Percentiles rank a stretch among this genome's conserved stretches.
Evolutionary conservation across 35 echinoderm and acorn worm genomes (phyloP).

Genomic region (Strongylocentrotus purpuratus): DNA sequence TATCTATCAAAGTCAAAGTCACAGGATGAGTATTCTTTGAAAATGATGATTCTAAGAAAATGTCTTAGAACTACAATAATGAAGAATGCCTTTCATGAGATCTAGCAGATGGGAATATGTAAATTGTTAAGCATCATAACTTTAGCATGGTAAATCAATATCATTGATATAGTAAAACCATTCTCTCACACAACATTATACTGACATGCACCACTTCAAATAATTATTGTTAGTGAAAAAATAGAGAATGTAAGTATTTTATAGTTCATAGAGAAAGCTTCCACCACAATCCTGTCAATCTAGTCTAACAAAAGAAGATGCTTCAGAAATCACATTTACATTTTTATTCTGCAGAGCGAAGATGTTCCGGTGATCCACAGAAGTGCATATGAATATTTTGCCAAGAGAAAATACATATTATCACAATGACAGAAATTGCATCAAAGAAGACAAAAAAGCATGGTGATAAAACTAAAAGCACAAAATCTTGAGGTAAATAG

Average conservation of each 20-base stretch:
- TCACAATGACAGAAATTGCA: background rate
- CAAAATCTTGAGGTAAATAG: no score
- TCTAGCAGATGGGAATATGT: no score
- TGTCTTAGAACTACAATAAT: no score
- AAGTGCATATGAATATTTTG: background rate
- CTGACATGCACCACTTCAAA: background rate
- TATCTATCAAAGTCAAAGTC: no score
- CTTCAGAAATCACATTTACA: constrained; percentile 13
- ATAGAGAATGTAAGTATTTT: background rate
- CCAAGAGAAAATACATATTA: background rate
- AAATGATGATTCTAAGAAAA: no score
- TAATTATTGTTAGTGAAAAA: background rate
- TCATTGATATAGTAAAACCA: no score
- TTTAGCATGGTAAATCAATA: no score
- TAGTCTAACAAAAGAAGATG: background rate
- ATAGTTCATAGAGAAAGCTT: background rate
- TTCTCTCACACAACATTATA: background rate
- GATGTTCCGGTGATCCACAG: constrained; percentile 14
- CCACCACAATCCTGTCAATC: background rate
- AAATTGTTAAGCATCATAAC: no score
- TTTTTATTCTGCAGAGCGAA: constrained; percentile 28
- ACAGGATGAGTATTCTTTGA: no score
- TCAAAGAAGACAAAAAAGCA: background rate
- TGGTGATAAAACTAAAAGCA: background rate
- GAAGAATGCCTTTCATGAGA: no score